Base-by-base conservation (phyloP, 2,797 vertebrate genomes). In the Tapirus indicus region DNA sequence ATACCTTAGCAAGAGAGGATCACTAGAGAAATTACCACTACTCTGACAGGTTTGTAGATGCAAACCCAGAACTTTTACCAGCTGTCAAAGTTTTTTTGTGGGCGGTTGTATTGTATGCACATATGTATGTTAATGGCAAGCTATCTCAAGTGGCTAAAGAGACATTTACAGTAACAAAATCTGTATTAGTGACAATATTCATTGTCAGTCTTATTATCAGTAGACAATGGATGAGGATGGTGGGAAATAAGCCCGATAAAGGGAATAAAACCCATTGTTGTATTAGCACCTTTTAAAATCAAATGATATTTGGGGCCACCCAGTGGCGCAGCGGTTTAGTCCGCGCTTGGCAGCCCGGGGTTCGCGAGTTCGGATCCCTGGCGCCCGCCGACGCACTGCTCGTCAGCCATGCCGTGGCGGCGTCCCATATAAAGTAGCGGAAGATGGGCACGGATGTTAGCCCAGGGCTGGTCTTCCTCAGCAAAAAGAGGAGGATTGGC, bases 271-370 rank as follows among this genome's bases (percentile, higher is more conserved):
- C 47, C 2, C 23, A 89, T 78, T 69, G 1, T 58, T 79, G 10
- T 86, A 66, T 82, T n/a, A 75, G 29, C 58, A 60, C 78, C 32
- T 52, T 89, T 85, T 92, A 44, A 94, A 83, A 38, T 87, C 56
- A 96, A 82, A 74, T 80, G 72, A 54, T 88, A 68, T 60, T 79
- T 86, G 54, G n/a, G n/a, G n/a, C n/a, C n/a, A n/a, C n/a, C n/a
- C n/a, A n/a, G n/a, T n/a, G n/a, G n/a, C n/a, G n/a, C n/a, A n/a
- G n/a, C n/a, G n/a, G n/a, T n/a, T n/a, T n/a, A n/a, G n/a, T n/a
- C n/a, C n/a, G n/a, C n/a, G n/a, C n/a, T n/a, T n/a, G n/a, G n/a
- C n/a, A n/a, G n/a, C n/a, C n/a, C n/a, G n/a, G n/a, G n/a, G n/a
- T n/a, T n/a, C n/a, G n/a, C n/a, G n/a, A n/a, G n/a, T n/a, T n/a